phyloP scores from a whole-genome alignment of 2,797 vertebrate genomes.

The Enteromius trimaculatus region DNA sequence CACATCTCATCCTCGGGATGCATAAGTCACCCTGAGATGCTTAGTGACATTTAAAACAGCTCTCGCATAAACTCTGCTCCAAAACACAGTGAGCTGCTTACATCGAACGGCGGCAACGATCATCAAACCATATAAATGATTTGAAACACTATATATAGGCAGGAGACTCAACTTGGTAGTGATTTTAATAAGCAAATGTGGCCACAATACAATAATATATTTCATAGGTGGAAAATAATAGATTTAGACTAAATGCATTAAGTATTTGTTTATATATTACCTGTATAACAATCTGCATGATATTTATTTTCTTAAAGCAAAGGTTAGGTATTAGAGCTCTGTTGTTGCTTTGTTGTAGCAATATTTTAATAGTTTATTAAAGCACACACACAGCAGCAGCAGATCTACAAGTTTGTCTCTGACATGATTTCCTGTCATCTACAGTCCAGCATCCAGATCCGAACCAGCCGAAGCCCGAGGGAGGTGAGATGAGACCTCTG shows the following conservation, averaged over 20 bases:
- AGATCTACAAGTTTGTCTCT: not conserved
- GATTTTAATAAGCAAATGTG: not conserved
- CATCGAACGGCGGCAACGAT: not conserved
- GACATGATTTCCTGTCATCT: slow-evolving; percentile 18
- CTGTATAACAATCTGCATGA: not conserved
- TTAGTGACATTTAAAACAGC: slow-evolving; percentile 18
- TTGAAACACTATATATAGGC: not conserved
- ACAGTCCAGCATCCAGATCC: slow-evolving; percentile 89
- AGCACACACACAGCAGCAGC: not conserved
- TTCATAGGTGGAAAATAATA: not conserved
- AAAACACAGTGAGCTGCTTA: not conserved
- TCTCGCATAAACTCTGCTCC: not conserved
- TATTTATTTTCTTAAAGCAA: not conserved
- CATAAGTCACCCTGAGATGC: slow-evolving; percentile 34
- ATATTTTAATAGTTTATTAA: not conserved
- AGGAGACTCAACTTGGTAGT: not conserved
- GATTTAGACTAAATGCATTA: not conserved
- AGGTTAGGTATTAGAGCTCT: not conserved
- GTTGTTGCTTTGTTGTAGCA: not conserved
- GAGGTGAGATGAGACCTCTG: slow-evolving; percentile 83
- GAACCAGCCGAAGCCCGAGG: slow-evolving; percentile 93
- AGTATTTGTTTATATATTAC: not conserved
- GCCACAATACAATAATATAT: not conserved
- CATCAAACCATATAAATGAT: not conserved
- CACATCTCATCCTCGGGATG: slow-evolving; percentile 23